A percentile compares a stretch with the other conserved stretches of the same genome.
These are phyloP conservation scores for Heterotilapia buettikoferi DNA, from an alignment of 2,113 vertebrate genomes.

Conservation along the genomic window DNA sequence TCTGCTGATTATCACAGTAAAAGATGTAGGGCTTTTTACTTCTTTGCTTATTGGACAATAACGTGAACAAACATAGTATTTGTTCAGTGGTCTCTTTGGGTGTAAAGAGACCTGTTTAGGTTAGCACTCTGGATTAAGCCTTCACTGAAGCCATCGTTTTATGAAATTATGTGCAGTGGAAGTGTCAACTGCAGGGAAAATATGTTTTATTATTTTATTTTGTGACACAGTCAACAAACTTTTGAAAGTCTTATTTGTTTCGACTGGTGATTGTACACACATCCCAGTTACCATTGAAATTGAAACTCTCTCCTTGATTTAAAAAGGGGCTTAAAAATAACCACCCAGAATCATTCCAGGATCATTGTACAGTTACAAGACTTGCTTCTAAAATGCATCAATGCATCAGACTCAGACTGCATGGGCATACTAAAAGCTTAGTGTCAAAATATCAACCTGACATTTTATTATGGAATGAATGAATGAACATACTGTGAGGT, in stretches of 20 bases:
- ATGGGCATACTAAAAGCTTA: not conserved
- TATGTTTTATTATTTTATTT: not conserved
- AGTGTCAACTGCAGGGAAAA: not conserved
- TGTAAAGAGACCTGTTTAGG: not conserved
- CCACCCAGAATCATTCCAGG: not conserved
- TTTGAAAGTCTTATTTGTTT: not conserved
- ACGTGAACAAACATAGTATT: not conserved
- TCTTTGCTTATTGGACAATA: not conserved
- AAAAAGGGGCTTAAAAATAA: not conserved
- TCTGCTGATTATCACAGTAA: not conserved
- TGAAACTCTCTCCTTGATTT: not conserved
- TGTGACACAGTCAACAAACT: not conserved
- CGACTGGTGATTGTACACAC: not conserved
- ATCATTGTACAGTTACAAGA: not conserved
- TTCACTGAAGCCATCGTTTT: not conserved
- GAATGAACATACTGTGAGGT: slow-evolving; percentile 81
- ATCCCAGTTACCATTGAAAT: not conserved
- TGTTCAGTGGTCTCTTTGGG: not conserved
- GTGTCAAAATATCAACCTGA: not conserved
- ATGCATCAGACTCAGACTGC: not conserved
- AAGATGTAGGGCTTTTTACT: not conserved
- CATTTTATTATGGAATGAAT: not conserved
- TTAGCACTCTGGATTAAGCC: not conserved
- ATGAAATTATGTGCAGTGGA: not conserved
- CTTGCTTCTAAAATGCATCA: not conserved